Percentiles rank a stretch among this genome's conserved stretches.
Evolutionary conservation across 2,113 vertebrate species (phyloP).

Genomic region (Carassius auratus): DNA sequence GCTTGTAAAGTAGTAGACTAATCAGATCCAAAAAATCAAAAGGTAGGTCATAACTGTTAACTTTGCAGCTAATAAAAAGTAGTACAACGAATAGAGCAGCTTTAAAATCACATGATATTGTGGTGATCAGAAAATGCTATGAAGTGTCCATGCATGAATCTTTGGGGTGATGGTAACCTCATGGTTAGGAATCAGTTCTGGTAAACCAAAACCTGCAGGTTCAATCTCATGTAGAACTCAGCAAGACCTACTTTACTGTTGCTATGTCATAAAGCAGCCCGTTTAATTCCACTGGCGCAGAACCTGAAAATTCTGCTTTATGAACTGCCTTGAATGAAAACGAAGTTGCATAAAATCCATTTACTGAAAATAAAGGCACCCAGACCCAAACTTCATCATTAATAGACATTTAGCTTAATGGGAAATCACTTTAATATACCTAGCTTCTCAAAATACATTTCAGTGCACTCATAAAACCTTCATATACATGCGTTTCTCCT

Average conservation of each 20-base stretch:
- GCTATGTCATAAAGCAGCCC: not conserved
- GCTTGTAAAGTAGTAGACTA: not conserved
- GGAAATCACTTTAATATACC: constrained; percentile 50
- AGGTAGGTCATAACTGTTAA: not conserved
- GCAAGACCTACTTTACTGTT: not conserved
- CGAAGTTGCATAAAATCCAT: not conserved
- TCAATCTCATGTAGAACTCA: not conserved
- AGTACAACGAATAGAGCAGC: not conserved
- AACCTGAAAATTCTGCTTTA: not conserved
- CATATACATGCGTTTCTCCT: constrained; percentile 38
- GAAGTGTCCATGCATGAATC: not conserved
- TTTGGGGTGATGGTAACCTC: not conserved
- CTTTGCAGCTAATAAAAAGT: not conserved
- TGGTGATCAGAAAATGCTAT: not conserved
- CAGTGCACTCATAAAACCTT: constrained; percentile 52
- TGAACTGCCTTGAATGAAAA: constrained; percentile 14
- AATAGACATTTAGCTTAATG: constrained; percentile 2
- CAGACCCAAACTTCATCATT: not conserved
- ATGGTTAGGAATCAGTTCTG: not conserved
- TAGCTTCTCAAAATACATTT: constrained; percentile 38
- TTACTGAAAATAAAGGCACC: not conserved
- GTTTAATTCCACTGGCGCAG: not conserved
- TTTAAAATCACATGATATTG: not conserved
- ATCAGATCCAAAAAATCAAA: not conserved
- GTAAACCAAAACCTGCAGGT: not conserved